Percentiles rank a stretch among this genome's conserved stretches.
These are phyloP conservation scores for Leiothrix lutea DNA, from an alignment of 2,113 vertebrate genomes.

Conservation along the genomic window DNA sequence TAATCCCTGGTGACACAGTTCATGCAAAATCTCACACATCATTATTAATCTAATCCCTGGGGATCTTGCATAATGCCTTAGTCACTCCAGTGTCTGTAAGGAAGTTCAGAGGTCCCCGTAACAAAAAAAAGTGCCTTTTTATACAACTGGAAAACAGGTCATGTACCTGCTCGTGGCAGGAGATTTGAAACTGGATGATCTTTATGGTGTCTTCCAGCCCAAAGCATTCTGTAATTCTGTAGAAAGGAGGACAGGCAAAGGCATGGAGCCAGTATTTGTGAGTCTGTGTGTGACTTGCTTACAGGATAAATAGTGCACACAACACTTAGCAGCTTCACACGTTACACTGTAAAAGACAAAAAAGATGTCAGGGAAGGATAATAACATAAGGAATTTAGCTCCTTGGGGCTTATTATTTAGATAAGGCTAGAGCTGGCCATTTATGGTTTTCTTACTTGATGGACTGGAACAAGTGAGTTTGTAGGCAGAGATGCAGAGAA, in stretches of 20 bases:
- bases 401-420: not conserved
- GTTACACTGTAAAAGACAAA: not conserved
- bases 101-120: not conserved
- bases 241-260: not conserved
- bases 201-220: not conserved
- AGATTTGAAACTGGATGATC: not conserved
- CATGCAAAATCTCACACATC: not conserved
- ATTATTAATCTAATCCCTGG: not conserved
- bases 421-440: not conserved
- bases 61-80: not conserved
- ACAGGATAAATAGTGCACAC: too few relatives aligned
- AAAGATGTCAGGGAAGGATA: not conserved
- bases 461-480: not conserved
- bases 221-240: not conserved
- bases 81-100: not conserved
- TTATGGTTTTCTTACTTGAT: not conserved
- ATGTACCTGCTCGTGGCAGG: not conserved
- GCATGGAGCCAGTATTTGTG: not conserved
- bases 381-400: not conserved
- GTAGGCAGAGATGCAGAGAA: not conserved
- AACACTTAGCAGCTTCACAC: not conserved
- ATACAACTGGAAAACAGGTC: not conserved
- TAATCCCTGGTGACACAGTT: not conserved
- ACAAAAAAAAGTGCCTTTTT: not conserved
- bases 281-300: not conserved